Percentiles rank a stretch among this genome's conserved stretches.
Conservation (phyloP, 2,113 vertebrate genomes). For the Sapajus apella region DNA sequence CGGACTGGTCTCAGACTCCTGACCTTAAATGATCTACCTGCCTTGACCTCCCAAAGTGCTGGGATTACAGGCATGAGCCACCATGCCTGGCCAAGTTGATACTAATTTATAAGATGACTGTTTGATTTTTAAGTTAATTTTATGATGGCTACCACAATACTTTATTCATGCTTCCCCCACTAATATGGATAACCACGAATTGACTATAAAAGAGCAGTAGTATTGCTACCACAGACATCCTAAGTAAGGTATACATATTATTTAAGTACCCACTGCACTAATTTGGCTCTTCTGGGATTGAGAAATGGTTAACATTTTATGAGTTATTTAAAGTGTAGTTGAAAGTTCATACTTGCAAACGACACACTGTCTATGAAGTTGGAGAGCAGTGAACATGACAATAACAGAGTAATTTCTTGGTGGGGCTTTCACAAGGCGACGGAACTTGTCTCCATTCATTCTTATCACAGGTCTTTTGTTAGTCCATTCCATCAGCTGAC, state of each 20-base stretch:
- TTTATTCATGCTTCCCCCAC: background rate
- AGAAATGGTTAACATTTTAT: conserved; percentile 45
- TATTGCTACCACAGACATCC: background rate
- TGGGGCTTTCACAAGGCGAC: conserved; percentile 95
- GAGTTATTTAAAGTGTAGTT: conserved; percentile 56
- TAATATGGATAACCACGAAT: conserved; percentile 25
- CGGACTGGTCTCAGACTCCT: too few relatives aligned
- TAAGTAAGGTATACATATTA: conserved; percentile 17
- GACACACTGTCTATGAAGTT: conserved; percentile 95
- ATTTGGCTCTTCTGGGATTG: conserved; percentile 12
- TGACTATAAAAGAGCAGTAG: conserved; percentile 26
- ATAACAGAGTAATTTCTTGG: conserved; percentile 97
- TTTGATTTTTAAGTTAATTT: conserved; percentile 33
- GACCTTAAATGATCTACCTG: too few relatives aligned
- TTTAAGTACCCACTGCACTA: background rate
- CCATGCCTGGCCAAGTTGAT: background rate
- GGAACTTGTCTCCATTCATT: conserved; percentile 98
- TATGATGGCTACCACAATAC: conserved; percentile 1
- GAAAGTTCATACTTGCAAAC: conserved; percentile 93
- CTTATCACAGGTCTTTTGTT: conserved; percentile 94
- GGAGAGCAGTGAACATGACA: conserved; percentile 98
- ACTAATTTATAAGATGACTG: background rate
- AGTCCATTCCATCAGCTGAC: conserved; percentile 97
- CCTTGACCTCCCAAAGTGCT: too few relatives aligned
- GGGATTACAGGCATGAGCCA: too few relatives aligned